A percentile compares a stretch with the other conserved stretches of the same genome.
Evolutionary conservation across 37 sponge, comb jelly and placozoan species (phyloP).

Genomic region (Ephydatia muelleri): DNA sequence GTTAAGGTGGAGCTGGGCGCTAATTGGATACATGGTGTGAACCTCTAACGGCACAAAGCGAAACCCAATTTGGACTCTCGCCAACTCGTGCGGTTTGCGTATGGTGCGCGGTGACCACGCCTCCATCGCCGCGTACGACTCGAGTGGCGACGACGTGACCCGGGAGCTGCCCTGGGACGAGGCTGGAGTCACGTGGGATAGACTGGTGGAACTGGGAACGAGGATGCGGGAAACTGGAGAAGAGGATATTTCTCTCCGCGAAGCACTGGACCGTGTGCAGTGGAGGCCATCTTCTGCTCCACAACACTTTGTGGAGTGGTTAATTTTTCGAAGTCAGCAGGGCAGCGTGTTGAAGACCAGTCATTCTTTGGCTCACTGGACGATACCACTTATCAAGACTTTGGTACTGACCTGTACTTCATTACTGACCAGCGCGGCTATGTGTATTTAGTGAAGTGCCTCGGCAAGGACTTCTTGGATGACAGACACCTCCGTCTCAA

Average conservation of each 20-base stretch:
- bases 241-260: conserved; percentile 12
- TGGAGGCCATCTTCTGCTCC: conserved; percentile 12
- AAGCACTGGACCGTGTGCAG: background rate
- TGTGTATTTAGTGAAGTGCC: background rate
- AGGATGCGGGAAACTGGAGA: background rate
- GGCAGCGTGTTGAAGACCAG: conserved; percentile 13
- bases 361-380: conserved; percentile 6
- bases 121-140: conserved; percentile 1
- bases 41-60: background rate
- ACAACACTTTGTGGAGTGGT: conserved; percentile 28
- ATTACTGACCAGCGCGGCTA: conserved; percentile 40
- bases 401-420: conserved; percentile 27
- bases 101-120: background rate
- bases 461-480: conserved; percentile 24
- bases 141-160: background rate
- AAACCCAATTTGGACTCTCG: conserved; percentile 4
- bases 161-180: background rate
- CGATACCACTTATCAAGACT: background rate
- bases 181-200: background rate
- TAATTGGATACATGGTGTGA: conserved; percentile 43
- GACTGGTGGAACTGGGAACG: background rate
- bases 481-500: background rate
- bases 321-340: conserved; percentile 18
- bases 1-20: conserved; percentile 43
- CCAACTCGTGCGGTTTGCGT: background rate